These are phyloP conservation scores for Engraulis encrasicolus DNA, from an alignment of 2,113 vertebrate species.

Conservation along the genomic window DNA sequence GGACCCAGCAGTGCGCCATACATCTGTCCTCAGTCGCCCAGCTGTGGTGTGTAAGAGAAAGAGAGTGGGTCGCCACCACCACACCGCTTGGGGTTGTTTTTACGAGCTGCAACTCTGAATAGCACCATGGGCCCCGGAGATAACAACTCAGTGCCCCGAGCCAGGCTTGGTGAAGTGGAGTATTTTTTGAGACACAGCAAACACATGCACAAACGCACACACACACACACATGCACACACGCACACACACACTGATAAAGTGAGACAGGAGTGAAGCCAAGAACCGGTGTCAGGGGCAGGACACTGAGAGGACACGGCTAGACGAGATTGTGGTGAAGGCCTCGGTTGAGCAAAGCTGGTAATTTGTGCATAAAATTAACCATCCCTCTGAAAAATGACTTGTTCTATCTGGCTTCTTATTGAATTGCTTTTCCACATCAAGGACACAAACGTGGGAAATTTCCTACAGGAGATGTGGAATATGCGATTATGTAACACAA, in stretches of 20 bases:
- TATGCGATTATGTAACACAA: slow-evolving; percentile 45
- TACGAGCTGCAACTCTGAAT: background rate
- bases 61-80: background rate
- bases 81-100: background rate
- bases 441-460: slow-evolving; percentile 34
- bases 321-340: background rate
- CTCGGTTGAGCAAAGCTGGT: background rate
- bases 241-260: background rate
- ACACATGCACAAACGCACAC: too few relatives aligned
- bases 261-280: background rate
- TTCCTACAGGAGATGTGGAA: slow-evolving; percentile 40
- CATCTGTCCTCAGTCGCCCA: background rate
- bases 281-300: background rate
- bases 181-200: background rate
- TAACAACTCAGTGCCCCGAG: background rate
- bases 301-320: background rate
- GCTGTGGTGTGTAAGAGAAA: background rate
- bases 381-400: slow-evolving; percentile 26
- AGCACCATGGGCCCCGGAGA: background rate
- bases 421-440: slow-evolving; percentile 40
- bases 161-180: background rate
- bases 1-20: background rate
- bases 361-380: slow-evolving; percentile 47
- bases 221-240: too few relatives aligned
- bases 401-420: slow-evolving; percentile 26